phyloP scores from a whole-genome alignment of 2,113 vertebrate species.

The Petromus typicus region DNA sequence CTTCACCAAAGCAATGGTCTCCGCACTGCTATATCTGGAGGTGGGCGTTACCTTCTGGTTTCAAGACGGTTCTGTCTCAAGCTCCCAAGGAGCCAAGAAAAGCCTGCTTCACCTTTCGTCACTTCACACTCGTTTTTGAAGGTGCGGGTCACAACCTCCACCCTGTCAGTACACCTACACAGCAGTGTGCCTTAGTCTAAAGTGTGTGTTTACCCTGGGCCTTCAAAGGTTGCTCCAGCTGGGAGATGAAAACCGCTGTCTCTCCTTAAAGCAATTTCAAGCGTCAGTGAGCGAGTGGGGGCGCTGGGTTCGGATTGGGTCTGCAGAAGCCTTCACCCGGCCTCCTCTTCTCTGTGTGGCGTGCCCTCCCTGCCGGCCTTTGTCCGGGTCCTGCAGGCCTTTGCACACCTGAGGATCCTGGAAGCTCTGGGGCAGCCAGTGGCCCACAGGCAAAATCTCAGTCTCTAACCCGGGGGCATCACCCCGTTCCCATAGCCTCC shows the following conservation, averaged over 20 bases:
- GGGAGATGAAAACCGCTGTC: constrained; percentile 61
- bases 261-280: constrained; percentile 75
- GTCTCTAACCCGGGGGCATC: background rate
- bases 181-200: background rate
- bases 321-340: constrained; percentile 46
- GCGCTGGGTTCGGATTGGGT: background rate
- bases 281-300: constrained; percentile 53
- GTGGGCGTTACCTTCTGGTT: background rate
- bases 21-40: background rate
- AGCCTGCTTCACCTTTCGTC: background rate
- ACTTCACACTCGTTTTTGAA: constrained; percentile 18
- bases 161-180: background rate
- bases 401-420: constrained; percentile 37
- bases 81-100: background rate
- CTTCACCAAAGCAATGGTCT: background rate
- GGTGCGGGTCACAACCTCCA: background rate
- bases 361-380: background rate
- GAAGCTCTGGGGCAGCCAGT: background rate
- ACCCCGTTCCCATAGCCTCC: background rate
- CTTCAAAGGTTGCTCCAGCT: constrained; percentile 1
- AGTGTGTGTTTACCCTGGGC: constrained; percentile 38
- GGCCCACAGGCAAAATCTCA: background rate
- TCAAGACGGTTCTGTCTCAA: constrained; percentile 44
- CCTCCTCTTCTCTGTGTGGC: background rate
- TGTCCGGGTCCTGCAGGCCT: constrained; percentile 35